These are phyloP conservation scores for Premnoplex brunnescens DNA, from an alignment of 2,797 vertebrate species.

Conservation along the genomic window DNA sequence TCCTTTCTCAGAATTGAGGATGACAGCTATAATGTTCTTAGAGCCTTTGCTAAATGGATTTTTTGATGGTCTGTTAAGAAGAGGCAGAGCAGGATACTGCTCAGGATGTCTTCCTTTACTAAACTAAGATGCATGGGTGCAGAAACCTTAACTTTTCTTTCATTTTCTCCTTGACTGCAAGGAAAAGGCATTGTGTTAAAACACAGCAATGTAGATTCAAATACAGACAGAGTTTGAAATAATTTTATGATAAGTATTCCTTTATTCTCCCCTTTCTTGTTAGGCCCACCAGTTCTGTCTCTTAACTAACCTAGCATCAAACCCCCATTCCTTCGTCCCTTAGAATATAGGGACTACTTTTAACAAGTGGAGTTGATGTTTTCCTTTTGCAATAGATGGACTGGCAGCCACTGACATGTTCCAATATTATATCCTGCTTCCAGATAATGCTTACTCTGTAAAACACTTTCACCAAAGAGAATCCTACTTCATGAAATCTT, in stretches of 20 bases:
- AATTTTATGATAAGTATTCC: background rate
- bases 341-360: background rate
- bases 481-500: background rate
- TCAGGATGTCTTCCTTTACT: background rate
- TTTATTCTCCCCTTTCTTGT: background rate
- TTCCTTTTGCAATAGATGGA: background rate
- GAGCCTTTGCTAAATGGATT: background rate
- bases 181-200: background rate
- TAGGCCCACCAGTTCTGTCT: background rate
- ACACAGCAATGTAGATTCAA: background rate
- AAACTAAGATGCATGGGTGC: background rate
- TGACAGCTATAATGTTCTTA: background rate
- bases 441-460: background rate
- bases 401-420: fast-evolving
- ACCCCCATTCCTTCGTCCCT: fast-evolving
- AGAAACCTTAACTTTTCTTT: background rate
- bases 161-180: background rate
- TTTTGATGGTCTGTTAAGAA: background rate
- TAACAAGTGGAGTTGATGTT: background rate
- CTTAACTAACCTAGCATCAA: background rate
- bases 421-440: background rate
- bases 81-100: background rate
- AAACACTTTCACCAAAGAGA: background rate
- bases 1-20: background rate
- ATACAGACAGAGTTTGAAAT: background rate